phyloP scores from a whole-genome alignment of 2,113 vertebrate genomes.

The Corythornis cristatus region DNA sequence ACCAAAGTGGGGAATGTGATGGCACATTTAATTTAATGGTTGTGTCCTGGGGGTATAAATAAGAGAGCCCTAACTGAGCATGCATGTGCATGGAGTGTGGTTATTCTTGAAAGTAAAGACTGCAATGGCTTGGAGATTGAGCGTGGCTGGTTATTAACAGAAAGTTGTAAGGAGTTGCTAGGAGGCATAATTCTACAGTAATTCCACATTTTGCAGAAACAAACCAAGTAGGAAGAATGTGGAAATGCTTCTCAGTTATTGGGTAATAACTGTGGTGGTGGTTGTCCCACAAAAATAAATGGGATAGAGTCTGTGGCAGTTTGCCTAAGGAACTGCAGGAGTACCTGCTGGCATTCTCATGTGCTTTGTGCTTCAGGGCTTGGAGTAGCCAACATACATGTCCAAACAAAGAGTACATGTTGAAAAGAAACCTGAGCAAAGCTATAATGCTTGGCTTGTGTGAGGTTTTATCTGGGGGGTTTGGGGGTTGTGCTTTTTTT shows the following conservation, averaged over 20 bases:
- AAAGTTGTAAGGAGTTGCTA: conserved; percentile 33
- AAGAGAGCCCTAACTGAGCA: background rate
- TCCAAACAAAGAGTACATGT: background rate
- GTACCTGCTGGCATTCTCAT: background rate
- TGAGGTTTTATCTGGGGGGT: background rate
- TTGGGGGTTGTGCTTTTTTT: too few species aligned
- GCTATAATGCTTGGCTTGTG: background rate
- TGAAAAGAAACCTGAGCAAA: background rate
- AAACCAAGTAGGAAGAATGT: background rate
- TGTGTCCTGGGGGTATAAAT: background rate
- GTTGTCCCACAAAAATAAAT: background rate
- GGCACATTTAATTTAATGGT: background rate
- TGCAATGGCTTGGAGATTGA: background rate
- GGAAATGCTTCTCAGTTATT: background rate
- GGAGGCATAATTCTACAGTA: background rate
- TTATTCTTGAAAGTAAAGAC: conserved; percentile 10
- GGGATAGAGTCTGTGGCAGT: background rate
- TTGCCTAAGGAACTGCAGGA: background rate
- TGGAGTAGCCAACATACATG: accelerated
- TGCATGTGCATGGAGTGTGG: background rate
- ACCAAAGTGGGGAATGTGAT: background rate
- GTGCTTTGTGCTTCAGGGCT: background rate
- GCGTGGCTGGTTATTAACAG: background rate
- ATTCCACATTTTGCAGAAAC: conserved; percentile 4
- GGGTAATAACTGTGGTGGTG: background rate